Percentiles rank a stretch among this genome's conserved stretches.
These are phyloP conservation scores for Aselliscus stoliczkanus DNA, from an alignment of 2,797 vertebrate genomes.

Conservation along the genomic window DNA sequence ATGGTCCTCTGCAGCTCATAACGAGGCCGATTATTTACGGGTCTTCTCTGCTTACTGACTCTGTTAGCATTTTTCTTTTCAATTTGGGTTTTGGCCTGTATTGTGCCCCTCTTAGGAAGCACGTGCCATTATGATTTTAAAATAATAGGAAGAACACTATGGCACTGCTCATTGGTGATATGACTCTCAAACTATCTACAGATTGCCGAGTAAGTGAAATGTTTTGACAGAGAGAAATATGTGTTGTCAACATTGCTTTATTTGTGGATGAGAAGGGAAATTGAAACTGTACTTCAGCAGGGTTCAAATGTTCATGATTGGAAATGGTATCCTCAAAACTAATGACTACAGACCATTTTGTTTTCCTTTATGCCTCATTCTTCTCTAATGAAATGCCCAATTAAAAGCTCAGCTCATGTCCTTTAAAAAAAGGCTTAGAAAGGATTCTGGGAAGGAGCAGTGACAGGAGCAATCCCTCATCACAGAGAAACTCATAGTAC, in stretches of 20 bases:
- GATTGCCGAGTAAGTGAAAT: slow-evolving; percentile 73
- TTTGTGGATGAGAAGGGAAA: slow-evolving; percentile 66
- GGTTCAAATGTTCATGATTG: slow-evolving; percentile 47
- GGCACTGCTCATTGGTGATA: slow-evolving; percentile 50
- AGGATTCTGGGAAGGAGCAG: neutral
- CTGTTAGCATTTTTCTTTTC: slow-evolving; percentile 40
- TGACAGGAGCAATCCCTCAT: neutral
- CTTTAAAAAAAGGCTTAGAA: slow-evolving; percentile 38
- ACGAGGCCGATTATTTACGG: neutral
- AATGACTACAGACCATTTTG: slow-evolving; percentile 33
- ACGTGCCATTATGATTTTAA: slow-evolving; percentile 62
- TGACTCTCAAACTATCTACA: slow-evolving; percentile 63
- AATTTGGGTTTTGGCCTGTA: slow-evolving; percentile 1
- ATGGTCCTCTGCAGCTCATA: neutral
- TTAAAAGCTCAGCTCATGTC: slow-evolving; percentile 47
- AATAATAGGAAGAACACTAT: slow-evolving; percentile 70
- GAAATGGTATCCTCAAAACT: slow-evolving; percentile 60
- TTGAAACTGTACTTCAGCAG: slow-evolving; percentile 66
- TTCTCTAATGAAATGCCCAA: slow-evolving; percentile 57
- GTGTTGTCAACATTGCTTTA: slow-evolving; percentile 76
- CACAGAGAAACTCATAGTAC: neutral
- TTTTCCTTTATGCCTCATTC: slow-evolving; percentile 58
- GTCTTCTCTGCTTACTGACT: slow-evolving; percentile 29
- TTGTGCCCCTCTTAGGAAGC: neutral
- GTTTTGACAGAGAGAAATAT: slow-evolving; percentile 81